A percentile compares a stretch with the other conserved stretches of the same genome.
These are phyloP conservation scores for Silvanus unidentatus DNA, from an alignment of 2,888 invertebrate species.

Conservation along the genomic window DNA sequence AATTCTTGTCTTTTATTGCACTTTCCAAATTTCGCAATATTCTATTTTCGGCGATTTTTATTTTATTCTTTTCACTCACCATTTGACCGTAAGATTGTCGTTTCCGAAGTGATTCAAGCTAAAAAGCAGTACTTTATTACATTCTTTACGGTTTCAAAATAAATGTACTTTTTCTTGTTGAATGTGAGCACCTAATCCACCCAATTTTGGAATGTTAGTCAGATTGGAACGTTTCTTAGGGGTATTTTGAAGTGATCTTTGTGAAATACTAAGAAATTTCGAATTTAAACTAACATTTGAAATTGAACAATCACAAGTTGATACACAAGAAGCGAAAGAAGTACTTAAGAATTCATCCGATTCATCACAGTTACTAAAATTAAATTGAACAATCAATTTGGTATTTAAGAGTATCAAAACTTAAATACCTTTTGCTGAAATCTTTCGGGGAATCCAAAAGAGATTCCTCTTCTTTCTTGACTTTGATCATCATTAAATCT, in stretches of 20 bases:
- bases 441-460: too few relatives aligned
- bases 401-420: too few relatives aligned
- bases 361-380: background rate
- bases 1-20: constrained; percentile 17
- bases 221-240: too few relatives aligned
- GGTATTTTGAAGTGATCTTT: too few relatives aligned
- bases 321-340: too few relatives aligned
- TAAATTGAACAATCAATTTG: background rate
- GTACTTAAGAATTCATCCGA: too few relatives aligned
- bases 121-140: background rate
- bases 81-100: background rate
- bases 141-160: background rate
- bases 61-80: background rate
- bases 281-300: background rate
- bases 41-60: background rate
- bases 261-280: background rate
- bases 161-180: background rate
- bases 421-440: too few relatives aligned
- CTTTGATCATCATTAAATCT: too few relatives aligned
- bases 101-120: background rate
- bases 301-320: too few relatives aligned
- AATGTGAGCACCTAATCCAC: background rate
- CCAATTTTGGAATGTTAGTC: too few relatives aligned
- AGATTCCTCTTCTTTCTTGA: background rate
- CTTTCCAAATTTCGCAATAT: constrained; percentile 69